Evolutionary conservation across 2,888 invertebrate species (phyloP).

Genomic region (Pseudoips prasinana): DNA sequence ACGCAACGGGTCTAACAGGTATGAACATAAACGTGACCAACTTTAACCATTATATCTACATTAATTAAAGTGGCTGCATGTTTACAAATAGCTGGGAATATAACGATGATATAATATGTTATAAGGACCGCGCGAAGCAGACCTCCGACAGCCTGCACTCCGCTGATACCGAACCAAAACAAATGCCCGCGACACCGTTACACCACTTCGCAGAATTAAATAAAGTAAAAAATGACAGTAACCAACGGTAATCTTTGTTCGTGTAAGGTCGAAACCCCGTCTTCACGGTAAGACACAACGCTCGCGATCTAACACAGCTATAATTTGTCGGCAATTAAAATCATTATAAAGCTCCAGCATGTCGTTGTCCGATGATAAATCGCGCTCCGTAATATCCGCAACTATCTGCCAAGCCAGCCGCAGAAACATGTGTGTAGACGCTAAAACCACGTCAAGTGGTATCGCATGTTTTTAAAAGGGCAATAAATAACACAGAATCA

Average conservation of each 20-base stretch:
- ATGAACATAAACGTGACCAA: slow-evolving; percentile 1
- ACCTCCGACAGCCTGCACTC: slow-evolving; percentile 24
- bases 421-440: slow-evolving; percentile 29
- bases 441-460: slow-evolving; percentile 33
- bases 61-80: slow-evolving; percentile 2
- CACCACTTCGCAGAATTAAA: slow-evolving; percentile 74
- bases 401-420: slow-evolving; percentile 31
- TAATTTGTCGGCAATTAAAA: slow-evolving; percentile 56
- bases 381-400: slow-evolving; percentile 24
- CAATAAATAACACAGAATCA: slow-evolving; percentile 55
- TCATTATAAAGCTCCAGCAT: slow-evolving; percentile 32
- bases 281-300: slow-evolving; percentile 51
- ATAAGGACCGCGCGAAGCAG: too few relatives aligned
- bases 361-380: slow-evolving; percentile 25
- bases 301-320: slow-evolving; percentile 40
- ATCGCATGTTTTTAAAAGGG: slow-evolving; percentile 48
- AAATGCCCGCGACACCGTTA: slow-evolving; percentile 77
- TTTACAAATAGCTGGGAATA: slow-evolving; percentile 26
- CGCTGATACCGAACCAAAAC: slow-evolving; percentile 65
- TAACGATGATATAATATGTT: slow-evolving; percentile 39
- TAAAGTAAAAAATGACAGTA: slow-evolving; percentile 62
- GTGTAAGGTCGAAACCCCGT: slow-evolving; percentile 58
- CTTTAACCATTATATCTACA: background rate
- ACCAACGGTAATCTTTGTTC: slow-evolving; percentile 75
- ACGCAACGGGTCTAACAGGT: background rate